phyloP scores from a whole-genome alignment of 2,797 vertebrate genomes.

The Petrocephalus schoutedeni region DNA sequence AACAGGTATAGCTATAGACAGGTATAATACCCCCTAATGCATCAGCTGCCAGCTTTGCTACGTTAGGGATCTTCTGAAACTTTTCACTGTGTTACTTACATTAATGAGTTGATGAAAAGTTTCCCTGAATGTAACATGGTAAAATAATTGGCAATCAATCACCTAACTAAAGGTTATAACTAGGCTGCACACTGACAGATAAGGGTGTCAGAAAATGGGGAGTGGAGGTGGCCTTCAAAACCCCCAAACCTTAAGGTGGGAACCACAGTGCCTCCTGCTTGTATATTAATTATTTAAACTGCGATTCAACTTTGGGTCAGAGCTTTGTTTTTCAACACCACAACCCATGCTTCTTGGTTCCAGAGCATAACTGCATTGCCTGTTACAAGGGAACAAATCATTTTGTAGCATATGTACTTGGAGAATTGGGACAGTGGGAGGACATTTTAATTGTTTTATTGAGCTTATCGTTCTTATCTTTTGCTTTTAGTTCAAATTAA shows the following conservation, averaged over 20 bases:
- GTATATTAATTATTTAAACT: not conserved
- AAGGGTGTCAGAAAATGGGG: not conserved
- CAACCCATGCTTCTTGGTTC: not conserved
- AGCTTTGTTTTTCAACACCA: not conserved
- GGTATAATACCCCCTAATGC: not conserved
- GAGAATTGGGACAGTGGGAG: not conserved
- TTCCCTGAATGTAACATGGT: too few relatives aligned
- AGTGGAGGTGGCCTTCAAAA: not conserved
- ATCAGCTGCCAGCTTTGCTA: not conserved
- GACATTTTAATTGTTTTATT: not conserved
- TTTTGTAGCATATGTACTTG: not conserved
- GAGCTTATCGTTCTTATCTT: not conserved
- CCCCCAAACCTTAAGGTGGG: not conserved
- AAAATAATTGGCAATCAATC: too few relatives aligned
- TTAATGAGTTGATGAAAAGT: too few relatives aligned
- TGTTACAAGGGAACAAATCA: not conserved
- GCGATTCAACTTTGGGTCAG: not conserved
- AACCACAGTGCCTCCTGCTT: not conserved
- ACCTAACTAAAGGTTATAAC: not conserved
- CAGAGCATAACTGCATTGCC: not conserved
- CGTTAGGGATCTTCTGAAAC: not conserved
- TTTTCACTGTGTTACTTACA: too few relatives aligned
- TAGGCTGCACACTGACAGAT: not conserved
- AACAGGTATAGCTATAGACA: not conserved
- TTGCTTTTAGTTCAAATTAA: not conserved